These are phyloP conservation scores for Orthosia gracilis DNA, from an alignment of 2,888 invertebrate species.

Conservation along the genomic window DNA sequence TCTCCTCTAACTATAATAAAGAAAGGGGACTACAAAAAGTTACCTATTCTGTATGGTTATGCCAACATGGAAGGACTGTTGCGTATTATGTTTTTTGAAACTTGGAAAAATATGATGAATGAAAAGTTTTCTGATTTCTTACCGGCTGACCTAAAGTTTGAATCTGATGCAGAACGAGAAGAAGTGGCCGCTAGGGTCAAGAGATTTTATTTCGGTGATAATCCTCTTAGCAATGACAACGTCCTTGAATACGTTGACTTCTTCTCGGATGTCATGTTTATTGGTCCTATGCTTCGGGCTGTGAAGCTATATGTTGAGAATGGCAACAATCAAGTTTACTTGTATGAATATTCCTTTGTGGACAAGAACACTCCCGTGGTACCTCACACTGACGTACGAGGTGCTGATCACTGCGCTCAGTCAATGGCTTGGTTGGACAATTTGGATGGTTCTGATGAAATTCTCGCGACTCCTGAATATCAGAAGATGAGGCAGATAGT, in stretches of 20 bases:
- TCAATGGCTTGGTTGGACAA: constrained; percentile 55
- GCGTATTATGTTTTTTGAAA: constrained; percentile 30
- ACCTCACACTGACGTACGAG: constrained; percentile 65
- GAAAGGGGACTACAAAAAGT: constrained; percentile 65
- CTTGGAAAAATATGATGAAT: constrained; percentile 72
- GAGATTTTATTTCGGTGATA: constrained; percentile 72
- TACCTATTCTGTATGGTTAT: constrained; percentile 70
- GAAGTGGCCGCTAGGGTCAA: constrained; percentile 69
- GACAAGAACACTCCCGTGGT: constrained; percentile 64
- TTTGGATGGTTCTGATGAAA: constrained; percentile 49
- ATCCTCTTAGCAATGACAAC: constrained; percentile 62
- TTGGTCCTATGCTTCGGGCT: constrained; percentile 67
- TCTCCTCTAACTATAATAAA: constrained; percentile 73
- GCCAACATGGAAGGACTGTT: constrained; percentile 69
- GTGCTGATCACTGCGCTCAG: constrained; percentile 72
- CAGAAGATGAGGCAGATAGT: constrained; percentile 45
- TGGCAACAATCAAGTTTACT: constrained; percentile 72
- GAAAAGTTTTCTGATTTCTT: constrained; percentile 69
- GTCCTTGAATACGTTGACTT: constrained; percentile 60
- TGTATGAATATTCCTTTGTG: constrained; percentile 74
- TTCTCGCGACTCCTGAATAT: constrained; percentile 11
- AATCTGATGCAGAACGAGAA: constrained; percentile 58
- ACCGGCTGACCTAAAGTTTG: constrained; percentile 70
- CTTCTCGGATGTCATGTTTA: constrained; percentile 53
- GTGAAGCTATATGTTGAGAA: constrained; percentile 69